phyloP scores from a whole-genome alignment of 1,140 invertebrate species.

The Parasteatoda tepidariorum region DNA sequence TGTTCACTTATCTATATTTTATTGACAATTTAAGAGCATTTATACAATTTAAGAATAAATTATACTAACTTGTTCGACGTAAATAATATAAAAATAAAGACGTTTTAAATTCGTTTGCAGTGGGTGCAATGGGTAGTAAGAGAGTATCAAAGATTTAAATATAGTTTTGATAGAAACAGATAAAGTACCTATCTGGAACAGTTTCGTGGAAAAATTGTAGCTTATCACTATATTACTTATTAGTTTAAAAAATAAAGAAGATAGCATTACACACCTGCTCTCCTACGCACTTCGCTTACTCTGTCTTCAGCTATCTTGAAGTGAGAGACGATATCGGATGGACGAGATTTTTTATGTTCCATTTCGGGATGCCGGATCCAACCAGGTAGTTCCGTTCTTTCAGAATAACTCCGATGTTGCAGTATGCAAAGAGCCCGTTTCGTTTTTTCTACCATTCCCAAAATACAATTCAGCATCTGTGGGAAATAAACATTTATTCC shows the following conservation, averaged over 20 bases:
- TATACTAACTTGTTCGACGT: too few relatives aligned
- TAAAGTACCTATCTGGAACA: too few relatives aligned
- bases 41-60: too few relatives aligned
- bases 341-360: constrained; percentile 69
- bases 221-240: too few relatives aligned
- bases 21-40: too few relatives aligned
- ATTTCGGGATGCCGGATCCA: constrained; percentile 69
- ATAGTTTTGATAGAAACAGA: too few relatives aligned
- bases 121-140: too few relatives aligned
- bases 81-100: too few relatives aligned
- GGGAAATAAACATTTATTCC: not conserved
- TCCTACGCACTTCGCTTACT: constrained; percentile 85
- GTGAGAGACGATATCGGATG: constrained; percentile 80
- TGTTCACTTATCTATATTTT: too few relatives aligned
- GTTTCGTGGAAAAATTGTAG: too few relatives aligned
- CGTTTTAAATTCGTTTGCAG: too few relatives aligned
- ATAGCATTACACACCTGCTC: constrained; percentile 77
- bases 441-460: constrained; percentile 97
- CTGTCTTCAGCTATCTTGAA: constrained; percentile 85
- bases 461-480: constrained; percentile 92
- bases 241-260: not conserved
- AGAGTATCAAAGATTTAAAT: too few relatives aligned
- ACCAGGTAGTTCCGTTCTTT: constrained; percentile 62
- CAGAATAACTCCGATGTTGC: constrained; percentile 78
- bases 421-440: constrained; percentile 89